Percentiles rank a stretch among this genome's conserved stretches.
phyloP scores from a whole-genome alignment of 2,888 invertebrate genomes.

The Lochmaea capreae region DNA sequence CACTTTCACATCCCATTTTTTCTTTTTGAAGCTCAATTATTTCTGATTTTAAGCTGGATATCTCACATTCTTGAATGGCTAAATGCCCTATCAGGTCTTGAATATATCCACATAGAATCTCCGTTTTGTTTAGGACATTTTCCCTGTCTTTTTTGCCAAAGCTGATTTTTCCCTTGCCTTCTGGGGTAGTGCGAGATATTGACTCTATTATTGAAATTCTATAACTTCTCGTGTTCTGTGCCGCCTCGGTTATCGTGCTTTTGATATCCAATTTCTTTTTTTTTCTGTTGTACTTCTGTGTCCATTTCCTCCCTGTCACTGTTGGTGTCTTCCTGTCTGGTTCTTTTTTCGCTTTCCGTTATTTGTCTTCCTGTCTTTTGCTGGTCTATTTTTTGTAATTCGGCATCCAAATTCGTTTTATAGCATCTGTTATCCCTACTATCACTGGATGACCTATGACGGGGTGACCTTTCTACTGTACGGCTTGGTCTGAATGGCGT shows the following conservation, averaged over 20 bases:
- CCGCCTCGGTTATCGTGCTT: background rate
- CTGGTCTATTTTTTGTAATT: too few relatives aligned
- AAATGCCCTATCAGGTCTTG: background rate
- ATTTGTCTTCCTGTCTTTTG: too few relatives aligned
- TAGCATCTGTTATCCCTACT: too few relatives aligned
- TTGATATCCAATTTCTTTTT: background rate
- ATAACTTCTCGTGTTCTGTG: background rate
- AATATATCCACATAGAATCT: background rate
- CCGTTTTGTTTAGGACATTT: background rate
- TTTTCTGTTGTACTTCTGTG: too few relatives aligned
- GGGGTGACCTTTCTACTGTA: too few relatives aligned
- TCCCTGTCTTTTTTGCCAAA: background rate
- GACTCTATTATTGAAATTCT: background rate
- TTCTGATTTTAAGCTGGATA: background rate
- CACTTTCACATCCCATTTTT: background rate
- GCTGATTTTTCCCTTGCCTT: background rate
- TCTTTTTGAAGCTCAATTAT: background rate
- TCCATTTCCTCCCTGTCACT: too few relatives aligned
- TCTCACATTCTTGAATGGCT: background rate
- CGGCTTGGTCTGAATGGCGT: too few relatives aligned
- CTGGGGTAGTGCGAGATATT: background rate
- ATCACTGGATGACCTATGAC: too few relatives aligned
- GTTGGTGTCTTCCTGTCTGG: too few relatives aligned
- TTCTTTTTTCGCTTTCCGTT: too few relatives aligned
- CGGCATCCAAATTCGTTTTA: too few relatives aligned